These are phyloP conservation scores for Polymixis lichenea DNA, from an alignment of 2,888 invertebrate species.

Conservation along the genomic window DNA sequence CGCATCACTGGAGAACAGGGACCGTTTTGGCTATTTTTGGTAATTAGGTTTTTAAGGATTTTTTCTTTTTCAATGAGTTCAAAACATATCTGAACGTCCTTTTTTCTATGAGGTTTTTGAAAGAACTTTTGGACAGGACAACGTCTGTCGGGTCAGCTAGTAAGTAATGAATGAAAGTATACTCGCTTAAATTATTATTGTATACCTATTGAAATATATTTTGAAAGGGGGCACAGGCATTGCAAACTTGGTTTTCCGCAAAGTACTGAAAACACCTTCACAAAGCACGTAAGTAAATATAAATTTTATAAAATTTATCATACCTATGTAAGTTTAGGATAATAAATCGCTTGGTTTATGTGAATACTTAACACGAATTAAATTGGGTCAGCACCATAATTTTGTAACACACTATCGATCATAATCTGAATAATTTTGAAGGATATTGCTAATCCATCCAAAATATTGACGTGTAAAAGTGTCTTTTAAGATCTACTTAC, in stretches of 20 bases:
- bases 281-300: slow-evolving; percentile 8
- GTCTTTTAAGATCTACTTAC: no score
- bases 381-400: no score
- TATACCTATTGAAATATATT: neutral
- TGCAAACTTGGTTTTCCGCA: neutral
- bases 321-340: neutral
- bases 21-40: neutral
- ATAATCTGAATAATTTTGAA: no score
- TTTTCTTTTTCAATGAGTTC: no score
- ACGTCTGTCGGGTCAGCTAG: neutral
- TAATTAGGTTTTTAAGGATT: neutral
- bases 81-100: no score
- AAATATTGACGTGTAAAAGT: no score
- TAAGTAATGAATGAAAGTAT: neutral
- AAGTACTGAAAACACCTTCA: slow-evolving; percentile 16
- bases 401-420: no score
- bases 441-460: no score
- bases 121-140: neutral
- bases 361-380: no score
- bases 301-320: neutral
- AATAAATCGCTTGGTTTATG: neutral
- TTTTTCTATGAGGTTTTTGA: neutral
- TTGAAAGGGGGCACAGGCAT: slow-evolving; percentile 5
- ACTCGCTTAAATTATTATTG: neutral
- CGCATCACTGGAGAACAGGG: neutral